Conservation (phyloP, 2,888 invertebrate genomes). For the Periphyllus acericola region DNA sequence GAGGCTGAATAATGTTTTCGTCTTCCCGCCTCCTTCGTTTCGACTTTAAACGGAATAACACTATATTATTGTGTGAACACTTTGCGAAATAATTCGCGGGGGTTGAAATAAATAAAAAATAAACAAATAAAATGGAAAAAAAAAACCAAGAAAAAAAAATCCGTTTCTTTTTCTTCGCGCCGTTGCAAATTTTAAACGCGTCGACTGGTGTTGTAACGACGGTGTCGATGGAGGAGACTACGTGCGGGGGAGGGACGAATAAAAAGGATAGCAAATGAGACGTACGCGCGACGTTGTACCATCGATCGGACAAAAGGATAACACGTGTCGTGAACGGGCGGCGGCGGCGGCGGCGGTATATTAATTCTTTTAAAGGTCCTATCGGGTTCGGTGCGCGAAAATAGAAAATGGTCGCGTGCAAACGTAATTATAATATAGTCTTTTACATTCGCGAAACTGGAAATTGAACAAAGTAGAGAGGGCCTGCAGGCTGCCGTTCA, state of each 20-base stretch:
- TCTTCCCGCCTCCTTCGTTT: background rate
- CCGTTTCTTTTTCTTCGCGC: background rate
- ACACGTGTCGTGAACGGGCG: background rate
- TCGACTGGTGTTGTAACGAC: background rate
- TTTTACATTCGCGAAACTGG: too few species aligned
- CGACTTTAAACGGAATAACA: background rate
- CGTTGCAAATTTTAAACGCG: background rate
- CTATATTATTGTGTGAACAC: background rate
- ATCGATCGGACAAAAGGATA: conserved; percentile 1
- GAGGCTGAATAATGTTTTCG: conserved; percentile 43
- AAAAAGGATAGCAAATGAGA: background rate
- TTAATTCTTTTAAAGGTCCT: background rate
- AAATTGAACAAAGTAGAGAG: too few species aligned
- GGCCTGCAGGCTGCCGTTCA: too few species aligned
- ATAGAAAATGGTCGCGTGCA: background rate
- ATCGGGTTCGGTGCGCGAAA: background rate
- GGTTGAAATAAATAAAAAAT: background rate
- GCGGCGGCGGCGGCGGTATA: background rate
- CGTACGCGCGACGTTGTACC: background rate
- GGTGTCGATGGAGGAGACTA: background rate
- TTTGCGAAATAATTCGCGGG: background rate
- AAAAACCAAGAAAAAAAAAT: background rate
- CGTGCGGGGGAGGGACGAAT: background rate
- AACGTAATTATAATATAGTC: too few species aligned
- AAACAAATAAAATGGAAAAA: background rate